phyloP scores from a whole-genome alignment of 2,113 vertebrate species.

The Hiodon tergisus region DNA sequence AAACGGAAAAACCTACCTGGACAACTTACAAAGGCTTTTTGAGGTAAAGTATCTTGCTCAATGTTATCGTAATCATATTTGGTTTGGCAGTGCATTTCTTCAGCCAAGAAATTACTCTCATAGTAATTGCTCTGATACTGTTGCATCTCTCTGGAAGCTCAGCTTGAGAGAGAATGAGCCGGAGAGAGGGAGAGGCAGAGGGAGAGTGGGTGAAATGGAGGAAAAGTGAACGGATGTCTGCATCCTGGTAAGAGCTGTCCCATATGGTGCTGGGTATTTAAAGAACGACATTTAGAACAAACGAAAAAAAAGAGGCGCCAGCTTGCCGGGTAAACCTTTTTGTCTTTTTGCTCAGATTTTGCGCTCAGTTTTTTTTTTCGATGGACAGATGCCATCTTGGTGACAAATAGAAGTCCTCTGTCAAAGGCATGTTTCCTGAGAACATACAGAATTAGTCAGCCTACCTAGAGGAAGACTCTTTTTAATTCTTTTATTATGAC shows the following conservation, averaged over 20 bases:
- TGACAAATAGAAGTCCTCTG: constrained; percentile 25
- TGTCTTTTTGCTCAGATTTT: constrained; percentile 37
- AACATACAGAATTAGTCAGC: constrained; percentile 14
- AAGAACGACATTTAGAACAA: constrained; percentile 40
- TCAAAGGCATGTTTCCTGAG: constrained; percentile 20
- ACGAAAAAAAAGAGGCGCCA: constrained; percentile 37
- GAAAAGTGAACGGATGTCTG: no score
- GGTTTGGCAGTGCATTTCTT: not conserved
- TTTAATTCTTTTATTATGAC: not conserved
- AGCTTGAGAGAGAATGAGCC: not conserved
- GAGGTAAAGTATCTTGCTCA: not conserved
- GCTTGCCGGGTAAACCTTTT: constrained; percentile 39
- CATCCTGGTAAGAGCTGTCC: constrained; percentile 36
- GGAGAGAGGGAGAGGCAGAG: not conserved
- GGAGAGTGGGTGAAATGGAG: constrained; percentile 33
- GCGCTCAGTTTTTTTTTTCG: constrained; percentile 26
- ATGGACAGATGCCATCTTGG: constrained; percentile 47
- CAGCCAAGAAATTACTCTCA: not conserved
- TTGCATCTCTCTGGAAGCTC: not conserved
- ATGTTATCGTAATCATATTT: not conserved
- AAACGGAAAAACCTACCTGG: no score
- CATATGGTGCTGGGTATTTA: constrained; percentile 56
- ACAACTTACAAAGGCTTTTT: not conserved
- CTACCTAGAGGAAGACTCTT: constrained; percentile 18
- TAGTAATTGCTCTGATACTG: not conserved